These are phyloP conservation scores for Sinocyclocheilus maitianheensis DNA, from an alignment of 2,113 vertebrate species.

Conservation along the genomic window DNA sequence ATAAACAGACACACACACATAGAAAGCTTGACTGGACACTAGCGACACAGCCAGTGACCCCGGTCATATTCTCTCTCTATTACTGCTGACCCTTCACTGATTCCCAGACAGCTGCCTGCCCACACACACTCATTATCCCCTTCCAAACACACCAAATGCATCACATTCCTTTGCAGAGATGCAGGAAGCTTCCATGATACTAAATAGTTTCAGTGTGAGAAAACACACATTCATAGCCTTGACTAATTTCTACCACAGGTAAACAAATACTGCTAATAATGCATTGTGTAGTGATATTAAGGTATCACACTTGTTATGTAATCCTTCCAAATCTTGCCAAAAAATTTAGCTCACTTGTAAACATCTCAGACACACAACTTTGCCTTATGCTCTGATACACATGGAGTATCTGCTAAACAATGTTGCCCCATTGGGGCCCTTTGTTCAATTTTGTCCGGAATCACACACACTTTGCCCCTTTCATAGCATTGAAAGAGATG, in stretches of 20 bases:
- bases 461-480: constrained; percentile 14
- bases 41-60: background rate
- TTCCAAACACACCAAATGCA: constrained; percentile 22
- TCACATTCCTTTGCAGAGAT: constrained; percentile 2
- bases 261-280: background rate
- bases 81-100: constrained; percentile 30
- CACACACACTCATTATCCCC: constrained; percentile 11
- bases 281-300: background rate
- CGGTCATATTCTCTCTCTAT: constrained; percentile 7
- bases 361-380: constrained; percentile 65
- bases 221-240: constrained; percentile 18
- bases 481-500: background rate
- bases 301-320: background rate
- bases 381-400: background rate
- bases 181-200: constrained; percentile 12
- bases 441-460: constrained; percentile 24
- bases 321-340: constrained; percentile 62
- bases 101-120: constrained; percentile 42
- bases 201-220: background rate
- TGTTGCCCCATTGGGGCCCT: constrained; percentile 30
- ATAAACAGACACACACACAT: constrained; percentile 11
- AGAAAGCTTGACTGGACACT: constrained; percentile 6
- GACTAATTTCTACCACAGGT: background rate
- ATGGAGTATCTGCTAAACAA: constrained; percentile 40
- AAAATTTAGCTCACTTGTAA: constrained; percentile 68